Evolutionary conservation across 1,140 invertebrate genomes (phyloP).

Genomic region (Bathynomus jamesi): DNA sequence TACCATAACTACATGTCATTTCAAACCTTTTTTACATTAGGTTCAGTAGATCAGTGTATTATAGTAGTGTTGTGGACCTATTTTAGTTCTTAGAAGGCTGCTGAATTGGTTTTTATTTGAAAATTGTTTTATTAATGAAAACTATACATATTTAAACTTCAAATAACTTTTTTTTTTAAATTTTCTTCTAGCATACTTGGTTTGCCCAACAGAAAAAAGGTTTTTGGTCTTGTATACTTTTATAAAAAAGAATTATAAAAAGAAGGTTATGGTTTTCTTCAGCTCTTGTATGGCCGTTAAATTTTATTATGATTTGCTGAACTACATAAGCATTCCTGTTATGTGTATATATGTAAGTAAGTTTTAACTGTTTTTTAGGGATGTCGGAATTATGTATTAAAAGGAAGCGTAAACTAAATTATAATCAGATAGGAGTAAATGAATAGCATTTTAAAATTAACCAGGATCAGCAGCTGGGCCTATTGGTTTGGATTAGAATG

Average conservation of each 20-base stretch:
- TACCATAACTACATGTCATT: background rate
- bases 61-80: background rate
- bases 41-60: background rate
- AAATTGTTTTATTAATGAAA: background rate
- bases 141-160: background rate
- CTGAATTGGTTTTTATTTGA: background rate
- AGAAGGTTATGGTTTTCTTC: constrained; percentile 99
- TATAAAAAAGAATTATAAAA: constrained; percentile 91
- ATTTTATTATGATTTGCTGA: constrained; percentile 91
- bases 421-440: too few relatives aligned
- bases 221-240: constrained; percentile 98
- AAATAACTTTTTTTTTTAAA: background rate
- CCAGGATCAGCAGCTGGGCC: background rate
- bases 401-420: too few relatives aligned
- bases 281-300: constrained; percentile 98
- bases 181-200: constrained; percentile 54
- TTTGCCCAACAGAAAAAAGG: constrained; percentile 91
- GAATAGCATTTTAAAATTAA: too few relatives aligned
- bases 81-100: background rate
- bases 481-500: background rate
- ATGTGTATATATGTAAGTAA: constrained; percentile 91
- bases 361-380: background rate
- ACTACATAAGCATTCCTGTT: constrained; percentile 95
- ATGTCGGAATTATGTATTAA: too few relatives aligned
- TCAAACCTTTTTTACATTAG: too few relatives aligned